Conservation (phyloP, 2,797 vertebrate genomes). For the Lepilemur septentrionalis region DNA sequence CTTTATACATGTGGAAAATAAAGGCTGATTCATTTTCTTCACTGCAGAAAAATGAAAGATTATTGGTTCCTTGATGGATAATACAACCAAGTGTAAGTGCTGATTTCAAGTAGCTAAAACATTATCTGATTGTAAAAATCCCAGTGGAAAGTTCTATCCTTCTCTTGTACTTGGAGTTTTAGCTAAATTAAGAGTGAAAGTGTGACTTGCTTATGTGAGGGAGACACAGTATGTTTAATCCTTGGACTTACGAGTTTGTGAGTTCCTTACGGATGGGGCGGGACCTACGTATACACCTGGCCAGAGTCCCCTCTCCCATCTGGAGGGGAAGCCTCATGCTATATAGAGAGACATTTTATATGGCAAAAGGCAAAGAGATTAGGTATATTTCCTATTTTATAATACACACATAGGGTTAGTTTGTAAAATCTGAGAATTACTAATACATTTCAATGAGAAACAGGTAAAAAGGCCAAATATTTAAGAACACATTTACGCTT, state of each 20-base stretch:
- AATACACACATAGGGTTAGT: not conserved
- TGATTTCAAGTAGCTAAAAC: slow-evolving; percentile 59
- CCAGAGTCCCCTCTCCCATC: not conserved
- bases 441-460: slow-evolving; percentile 49
- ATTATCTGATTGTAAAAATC: slow-evolving; percentile 50
- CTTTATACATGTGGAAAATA: slow-evolving; percentile 80
- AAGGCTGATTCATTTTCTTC: slow-evolving; percentile 68
- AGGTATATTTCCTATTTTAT: not conserved
- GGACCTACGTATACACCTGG: not conserved
- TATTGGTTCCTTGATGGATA: slow-evolving; percentile 60
- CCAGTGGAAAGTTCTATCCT: slow-evolving; percentile 10
- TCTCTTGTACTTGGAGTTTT: slow-evolving; percentile 40
- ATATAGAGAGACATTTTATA: slow-evolving; percentile 20
- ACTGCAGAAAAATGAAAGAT: slow-evolving; percentile 70
- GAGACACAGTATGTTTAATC: not conserved
- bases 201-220: slow-evolving; percentile 4
- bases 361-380: slow-evolving; percentile 15
- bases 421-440: slow-evolving; percentile 45
- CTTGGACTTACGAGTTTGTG: slow-evolving; percentile 7
- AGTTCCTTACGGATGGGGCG: not conserved
- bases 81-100: slow-evolving; percentile 68
- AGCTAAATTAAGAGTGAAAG: not conserved
- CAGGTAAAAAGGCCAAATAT: slow-evolving; percentile 47
- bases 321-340: not conserved
- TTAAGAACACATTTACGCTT: slow-evolving; percentile 47